Percentiles rank a stretch among this genome's conserved stretches.
phyloP scores from a whole-genome alignment of 2,888 invertebrate genomes.

The Idaea dimidiata region DNA sequence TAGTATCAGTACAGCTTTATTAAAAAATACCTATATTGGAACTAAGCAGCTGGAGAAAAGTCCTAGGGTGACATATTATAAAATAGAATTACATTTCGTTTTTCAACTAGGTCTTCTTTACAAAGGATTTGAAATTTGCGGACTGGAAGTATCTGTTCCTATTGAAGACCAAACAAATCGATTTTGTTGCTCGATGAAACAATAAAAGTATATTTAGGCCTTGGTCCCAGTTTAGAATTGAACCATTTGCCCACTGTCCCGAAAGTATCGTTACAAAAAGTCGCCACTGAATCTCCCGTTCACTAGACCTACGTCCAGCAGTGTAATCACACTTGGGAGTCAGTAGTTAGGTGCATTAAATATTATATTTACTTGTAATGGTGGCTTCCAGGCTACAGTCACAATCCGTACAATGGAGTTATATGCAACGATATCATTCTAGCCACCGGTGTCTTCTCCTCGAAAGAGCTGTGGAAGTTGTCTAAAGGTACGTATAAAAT shows the following conservation, averaged over 20 bases:
- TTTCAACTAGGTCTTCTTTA: too few species aligned
- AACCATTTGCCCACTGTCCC: neutral
- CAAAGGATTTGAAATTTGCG: too few species aligned
- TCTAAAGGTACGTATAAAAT: conserved; percentile 89
- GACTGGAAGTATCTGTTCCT: too few species aligned
- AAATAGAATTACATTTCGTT: too few species aligned
- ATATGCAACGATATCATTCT: conserved; percentile 99
- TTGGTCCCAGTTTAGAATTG: too few species aligned
- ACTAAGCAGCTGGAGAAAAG: too few species aligned
- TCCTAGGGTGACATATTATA: too few species aligned
- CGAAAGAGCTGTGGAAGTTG: conserved; percentile 99
- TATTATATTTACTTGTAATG: conserved; percentile 27
- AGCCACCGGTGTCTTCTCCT: conserved; percentile 99
- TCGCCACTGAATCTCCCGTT: neutral
- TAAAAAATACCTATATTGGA: too few species aligned
- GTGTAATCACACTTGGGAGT: neutral
- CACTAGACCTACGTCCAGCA: neutral
- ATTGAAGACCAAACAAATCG: too few species aligned
- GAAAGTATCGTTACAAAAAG: neutral
- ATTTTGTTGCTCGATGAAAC: too few species aligned
- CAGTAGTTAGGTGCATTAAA: neutral
- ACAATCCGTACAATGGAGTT: conserved; percentile 99
- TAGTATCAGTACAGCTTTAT: too few species aligned
- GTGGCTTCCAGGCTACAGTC: conserved; percentile 87
- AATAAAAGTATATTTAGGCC: too few species aligned